A percentile compares a stretch with the other conserved stretches of the same genome.
These are phyloP conservation scores for Pipistrellus pygmaeus DNA, from an alignment of 2,797 vertebrate species.

Conservation along the genomic window DNA sequence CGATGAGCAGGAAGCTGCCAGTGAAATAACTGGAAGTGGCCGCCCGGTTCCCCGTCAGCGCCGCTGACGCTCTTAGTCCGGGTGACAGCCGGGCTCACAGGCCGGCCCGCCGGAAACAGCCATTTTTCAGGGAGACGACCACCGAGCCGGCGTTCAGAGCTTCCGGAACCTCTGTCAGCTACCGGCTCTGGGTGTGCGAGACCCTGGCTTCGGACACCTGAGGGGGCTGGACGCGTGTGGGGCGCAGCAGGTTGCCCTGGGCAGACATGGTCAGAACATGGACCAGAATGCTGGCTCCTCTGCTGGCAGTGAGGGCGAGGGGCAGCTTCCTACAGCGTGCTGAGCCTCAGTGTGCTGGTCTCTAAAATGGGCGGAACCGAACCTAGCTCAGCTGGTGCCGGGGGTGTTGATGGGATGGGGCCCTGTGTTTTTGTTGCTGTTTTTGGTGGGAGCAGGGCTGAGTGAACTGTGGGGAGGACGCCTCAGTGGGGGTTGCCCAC, in stretches of 20 bases:
- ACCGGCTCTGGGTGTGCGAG: neutral
- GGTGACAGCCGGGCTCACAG: neutral
- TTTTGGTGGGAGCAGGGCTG: too few relatives aligned
- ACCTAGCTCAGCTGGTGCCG: neutral
- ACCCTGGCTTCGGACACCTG: neutral
- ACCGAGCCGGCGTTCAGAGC: neutral
- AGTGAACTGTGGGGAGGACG: neutral
- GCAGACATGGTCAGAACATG: rapidly evolving
- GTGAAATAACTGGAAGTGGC: neutral
- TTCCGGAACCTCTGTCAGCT: neutral
- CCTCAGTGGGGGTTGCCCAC: too few relatives aligned
- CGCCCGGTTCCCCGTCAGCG: neutral
- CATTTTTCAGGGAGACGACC: conserved; percentile 16
- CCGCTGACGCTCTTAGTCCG: neutral
- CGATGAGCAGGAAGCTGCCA: neutral
- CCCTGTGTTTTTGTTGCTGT: too few relatives aligned
- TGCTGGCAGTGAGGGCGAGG: too few relatives aligned
- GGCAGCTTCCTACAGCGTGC: neutral
- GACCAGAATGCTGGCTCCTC: neutral
- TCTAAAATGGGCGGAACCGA: neutral
- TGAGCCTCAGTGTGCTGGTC: neutral
- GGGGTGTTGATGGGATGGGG: too few relatives aligned
- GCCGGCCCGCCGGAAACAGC: neutral
- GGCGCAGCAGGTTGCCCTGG: neutral
- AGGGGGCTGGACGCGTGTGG: rapidly evolving